Base-by-base conservation (phyloP, 2,888 invertebrate species). In the Seladonia tumulorum region DNA sequence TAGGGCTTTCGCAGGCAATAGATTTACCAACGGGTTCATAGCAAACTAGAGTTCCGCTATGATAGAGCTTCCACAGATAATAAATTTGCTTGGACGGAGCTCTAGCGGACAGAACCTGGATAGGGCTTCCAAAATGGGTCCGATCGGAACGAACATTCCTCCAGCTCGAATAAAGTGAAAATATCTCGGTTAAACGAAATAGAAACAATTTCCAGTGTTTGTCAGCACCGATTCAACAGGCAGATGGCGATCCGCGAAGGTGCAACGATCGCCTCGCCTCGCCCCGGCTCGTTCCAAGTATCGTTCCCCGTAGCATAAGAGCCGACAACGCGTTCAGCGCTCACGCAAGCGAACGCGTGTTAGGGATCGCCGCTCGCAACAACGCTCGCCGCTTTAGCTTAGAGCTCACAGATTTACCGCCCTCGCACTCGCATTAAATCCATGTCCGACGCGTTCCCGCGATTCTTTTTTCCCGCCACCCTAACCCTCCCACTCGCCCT, bases 401-500 rank as follows among this genome's bases (percentile, higher is more conserved):
- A 68, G 68, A 53, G 53, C 53, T 22, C 70, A 39, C 45, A 42
- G 81, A 82, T 81, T 83, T 75, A 74, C 82, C 75, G 42, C 49
- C 74, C 35, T 80, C 57, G 74, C 71, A 49, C 60, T 29, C 35
- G 49, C 70, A 12, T 80, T 73, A 57, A 74, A 82, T 82, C 81
- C 70, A 81, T 73, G 57, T 42, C 39, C 74, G 70, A 60, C 47
- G 29, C n/a, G n/a, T 39, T 57, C 16, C 49, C 35, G 63, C 45
- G 53, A 53, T 53, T 53, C 53, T 53, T 53, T 74, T 76, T 82
- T 76, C 53, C 83, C 29, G 12, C 53, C 49, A n/a, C 14, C 25
- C 78, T 29, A 18, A 53, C 57, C 53, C 71, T 49, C 83, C 74
- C 80, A 74, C 80, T 80, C 80, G 66, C 45, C 60, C 63, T 76